Evolutionary conservation across 2,888 invertebrate genomes (phyloP).

Genomic region (Pelosia muscerda): DNA sequence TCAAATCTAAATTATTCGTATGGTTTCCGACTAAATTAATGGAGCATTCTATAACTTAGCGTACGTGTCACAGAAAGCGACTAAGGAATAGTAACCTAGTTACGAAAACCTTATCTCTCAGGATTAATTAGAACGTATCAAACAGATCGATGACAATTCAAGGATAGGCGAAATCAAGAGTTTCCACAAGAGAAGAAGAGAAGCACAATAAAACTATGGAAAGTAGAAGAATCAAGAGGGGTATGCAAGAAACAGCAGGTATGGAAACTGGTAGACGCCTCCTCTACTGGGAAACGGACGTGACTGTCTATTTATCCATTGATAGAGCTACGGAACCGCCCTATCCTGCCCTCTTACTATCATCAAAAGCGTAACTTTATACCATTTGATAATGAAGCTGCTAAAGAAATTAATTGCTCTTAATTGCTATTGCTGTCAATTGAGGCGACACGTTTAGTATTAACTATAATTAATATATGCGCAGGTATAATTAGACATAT

Average conservation of each 20-base stretch:
- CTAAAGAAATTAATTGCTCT: constrained; percentile 24
- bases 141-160: neutral
- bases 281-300: neutral
- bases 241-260: neutral
- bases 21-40: neutral
- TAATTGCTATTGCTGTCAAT: constrained; percentile 36
- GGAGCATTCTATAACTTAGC: neutral
- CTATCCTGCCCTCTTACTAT: neutral
- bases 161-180: too few species aligned
- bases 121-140: neutral
- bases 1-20: neutral
- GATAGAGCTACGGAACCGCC: neutral
- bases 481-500: constrained; percentile 48
- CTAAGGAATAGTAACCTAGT: neutral
- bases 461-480: constrained; percentile 21
- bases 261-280: neutral
- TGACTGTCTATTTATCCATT: neutral
- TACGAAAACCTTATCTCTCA: neutral
- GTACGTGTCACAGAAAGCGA: neutral
- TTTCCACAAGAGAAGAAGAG: neutral
- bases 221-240: too few species aligned
- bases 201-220: neutral
- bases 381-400: neutral
- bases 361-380: neutral
- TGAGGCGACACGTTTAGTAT: constrained; percentile 40